Evolutionary conservation across 2,888 invertebrate genomes (phyloP), one percentile per base, ranked within the genome.

Genomic region (Orgyia antiqua): DNA sequence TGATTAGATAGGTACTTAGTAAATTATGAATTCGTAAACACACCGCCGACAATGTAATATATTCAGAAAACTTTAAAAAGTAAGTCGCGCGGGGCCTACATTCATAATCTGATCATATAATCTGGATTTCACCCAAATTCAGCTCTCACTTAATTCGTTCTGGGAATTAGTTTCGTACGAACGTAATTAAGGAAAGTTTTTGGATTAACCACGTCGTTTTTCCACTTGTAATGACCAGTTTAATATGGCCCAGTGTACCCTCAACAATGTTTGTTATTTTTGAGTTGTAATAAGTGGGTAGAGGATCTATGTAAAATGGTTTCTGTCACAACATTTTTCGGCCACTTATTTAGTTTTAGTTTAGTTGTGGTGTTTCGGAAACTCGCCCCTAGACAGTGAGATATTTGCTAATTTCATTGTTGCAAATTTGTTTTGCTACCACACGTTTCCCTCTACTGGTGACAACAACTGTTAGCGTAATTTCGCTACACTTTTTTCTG

Each of bases 151-250:
- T 78, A 80, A 80, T 83, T 76, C 75, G 77, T 70, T 77, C 59
- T 55, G 83, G 83, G 82, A 82, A 72, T 71, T 78, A 80, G 72
- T 77, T 78, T 64, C 60, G 63, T 70, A 70, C 68, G 68, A 68
- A 73, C 67, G 70, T 79, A 83, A 84, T 84, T 84, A 84, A 69
- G 70, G 68, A 76, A 84, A 84, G 66, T 84, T 84, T 84, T 77
- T 66, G 68, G 75, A 83, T 84, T 84, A 84, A 73, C 68, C 58
- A 53, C 63, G 63, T 67, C 71, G 78, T 82, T 82, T 83, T 82
- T 76, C 78, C 69, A 72, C 65, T 61, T 60, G 59, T 51, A 47
- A 49, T 51, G 47, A 36, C 78, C 75, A 65, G 21, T 38, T 10
- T 51, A 54, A 35, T 31, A 20, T 45, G 73, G 51, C 10, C 66